Conservation (phyloP, 53 echinoderm and acorn worm genomes). For the Astropecten irregularis region DNA sequence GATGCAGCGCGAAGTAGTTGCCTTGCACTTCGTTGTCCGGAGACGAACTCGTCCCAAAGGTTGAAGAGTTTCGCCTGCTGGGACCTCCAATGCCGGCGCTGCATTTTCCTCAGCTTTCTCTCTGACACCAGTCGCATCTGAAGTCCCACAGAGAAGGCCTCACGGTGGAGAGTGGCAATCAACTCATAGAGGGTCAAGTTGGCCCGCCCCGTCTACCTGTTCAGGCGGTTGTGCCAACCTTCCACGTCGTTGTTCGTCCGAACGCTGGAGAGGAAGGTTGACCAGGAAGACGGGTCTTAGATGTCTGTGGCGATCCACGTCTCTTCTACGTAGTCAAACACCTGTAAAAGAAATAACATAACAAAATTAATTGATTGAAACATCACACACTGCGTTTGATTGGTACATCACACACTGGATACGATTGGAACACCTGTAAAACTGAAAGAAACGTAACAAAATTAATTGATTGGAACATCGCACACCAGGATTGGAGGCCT, state of each 20-base stretch:
- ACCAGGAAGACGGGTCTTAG: slow-evolving; percentile 5
- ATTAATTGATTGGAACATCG: too few species aligned
- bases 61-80: slow-evolving; percentile 15
- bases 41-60: slow-evolving; percentile 13
- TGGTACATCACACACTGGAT: too few species aligned
- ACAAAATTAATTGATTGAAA: too few species aligned
- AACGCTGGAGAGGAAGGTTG: neutral
- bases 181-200: slow-evolving; percentile 15
- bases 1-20: neutral
- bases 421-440: too few species aligned
- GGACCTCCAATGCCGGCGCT: neutral
- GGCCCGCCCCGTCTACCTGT: neutral
- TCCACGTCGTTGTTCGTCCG: slow-evolving; percentile 55
- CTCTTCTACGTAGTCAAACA: slow-evolving; percentile 19
- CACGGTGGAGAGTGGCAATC: neutral
- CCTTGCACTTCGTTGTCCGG: neutral
- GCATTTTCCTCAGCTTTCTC: neutral
- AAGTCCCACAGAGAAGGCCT: neutral
- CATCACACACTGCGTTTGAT: too few species aligned
- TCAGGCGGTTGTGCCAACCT: too few species aligned
- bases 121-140: slow-evolving; percentile 19
- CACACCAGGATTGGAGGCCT: too few species aligned
- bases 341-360: slow-evolving; percentile 1
- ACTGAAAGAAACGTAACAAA: too few species aligned
- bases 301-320: neutral